Evolutionary conservation across 2,797 vertebrate genomes (phyloP).

Genomic region (Poeciliopsis presidionis): DNA sequence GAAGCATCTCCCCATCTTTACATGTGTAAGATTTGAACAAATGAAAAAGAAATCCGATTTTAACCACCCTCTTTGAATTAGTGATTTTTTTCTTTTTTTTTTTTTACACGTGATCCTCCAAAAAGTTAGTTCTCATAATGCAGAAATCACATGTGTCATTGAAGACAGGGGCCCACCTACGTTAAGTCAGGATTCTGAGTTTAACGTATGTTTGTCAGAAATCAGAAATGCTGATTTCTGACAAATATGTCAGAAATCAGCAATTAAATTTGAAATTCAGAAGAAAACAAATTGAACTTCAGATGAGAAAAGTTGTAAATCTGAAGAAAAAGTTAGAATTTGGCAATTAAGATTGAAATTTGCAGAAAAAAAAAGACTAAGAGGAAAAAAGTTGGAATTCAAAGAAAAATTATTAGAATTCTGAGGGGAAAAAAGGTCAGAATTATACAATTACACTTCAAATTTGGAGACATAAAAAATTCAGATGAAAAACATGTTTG

Average conservation of each 20-base stretch:
- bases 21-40: conserved; percentile 35
- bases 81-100: too few relatives aligned
- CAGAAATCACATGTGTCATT: not conserved
- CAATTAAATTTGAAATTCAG: not conserved
- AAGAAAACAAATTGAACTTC: not conserved
- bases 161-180: not conserved
- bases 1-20: conserved; percentile 31
- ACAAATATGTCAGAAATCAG: not conserved
- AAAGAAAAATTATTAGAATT: too few relatives aligned
- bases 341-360: too few relatives aligned
- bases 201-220: too few relatives aligned
- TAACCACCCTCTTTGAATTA: not conserved
- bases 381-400: too few relatives aligned
- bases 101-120: not conserved
- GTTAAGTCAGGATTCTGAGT: not conserved
- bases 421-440: too few relatives aligned
- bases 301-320: not conserved
- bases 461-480: too few relatives aligned
- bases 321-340: not conserved
- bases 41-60: not conserved
- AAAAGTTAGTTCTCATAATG: not conserved
- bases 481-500: too few relatives aligned
- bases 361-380: too few relatives aligned
- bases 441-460: too few relatives aligned
- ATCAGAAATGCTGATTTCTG: too few relatives aligned